Base-by-base conservation (phyloP, 2,888 invertebrate species). In the Apamea sordens region DNA sequence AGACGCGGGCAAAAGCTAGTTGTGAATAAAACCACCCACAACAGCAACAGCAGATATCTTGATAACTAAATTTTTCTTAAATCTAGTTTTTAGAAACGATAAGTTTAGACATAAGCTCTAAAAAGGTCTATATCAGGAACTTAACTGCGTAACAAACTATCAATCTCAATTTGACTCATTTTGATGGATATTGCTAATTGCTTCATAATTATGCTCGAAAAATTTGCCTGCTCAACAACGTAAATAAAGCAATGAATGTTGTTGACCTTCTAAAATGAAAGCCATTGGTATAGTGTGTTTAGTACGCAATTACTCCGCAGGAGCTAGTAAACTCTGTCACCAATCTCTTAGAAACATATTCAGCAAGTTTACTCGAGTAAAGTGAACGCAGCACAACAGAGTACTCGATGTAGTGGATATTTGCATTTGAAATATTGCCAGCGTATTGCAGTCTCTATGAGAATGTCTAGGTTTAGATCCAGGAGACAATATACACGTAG, bases 371-470 rank as follows among this genome's bases (percentile, higher is more conserved):
- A 41, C 82, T 72, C 2, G 63, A n/a, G 6, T 11, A 28, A 15
- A n/a, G n/a, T 44, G 2, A 73, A 63, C 41, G 47, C 56, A 68
- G 70, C 65, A 73, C 47, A 47, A 56, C 41, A n/a, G 11, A 68
- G 18, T 18, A 32, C 53, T 61, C 21, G 28, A 50, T 69, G n/a
- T 71, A 44, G 65, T 41, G 6, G 44, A 36, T 65, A 77, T 78
- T 80, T 63, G 56, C 24, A 68, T 74, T 71, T 78, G 71, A 83
- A 71, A 83, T 83, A 68, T 71, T 63, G 28, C 47, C 21, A 32
- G 32, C 18, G 53, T 67, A 70, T 78, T 77, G 70, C 59, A 73
- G 63, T 61, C 3, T 47, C 28, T 41, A 18, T n/a, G 44, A 32
- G 32, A 41, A 72, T 63, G 41, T 47, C 50, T 28, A 15, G 10